These are phyloP conservation scores for Pomatorhinus ruficollis DNA, from an alignment of 2,113 vertebrate genomes.

Conservation along the genomic window DNA sequence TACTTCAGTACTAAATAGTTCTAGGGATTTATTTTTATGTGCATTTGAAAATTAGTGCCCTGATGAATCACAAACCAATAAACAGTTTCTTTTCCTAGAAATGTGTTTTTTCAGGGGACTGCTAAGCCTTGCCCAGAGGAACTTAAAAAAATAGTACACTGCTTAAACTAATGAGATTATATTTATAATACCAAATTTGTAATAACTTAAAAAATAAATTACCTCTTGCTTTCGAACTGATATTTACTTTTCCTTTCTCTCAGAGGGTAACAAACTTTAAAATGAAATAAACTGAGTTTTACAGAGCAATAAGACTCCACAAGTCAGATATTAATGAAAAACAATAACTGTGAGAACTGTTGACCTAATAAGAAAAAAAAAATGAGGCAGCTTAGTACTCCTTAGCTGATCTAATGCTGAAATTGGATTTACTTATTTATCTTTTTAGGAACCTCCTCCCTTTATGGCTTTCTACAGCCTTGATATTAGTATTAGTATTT, in stretches of 20 bases:
- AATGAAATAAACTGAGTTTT: conserved; percentile 24
- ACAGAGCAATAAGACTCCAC: background rate
- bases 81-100: background rate
- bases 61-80: background rate
- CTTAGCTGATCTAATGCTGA: background rate
- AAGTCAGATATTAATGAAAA: conserved; percentile 27
- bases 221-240: background rate
- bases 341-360: background rate
- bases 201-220: conserved; percentile 26
- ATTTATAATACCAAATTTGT: conserved; percentile 5
- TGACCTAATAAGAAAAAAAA: conserved; percentile 4
- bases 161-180: background rate
- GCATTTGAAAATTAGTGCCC: conserved; percentile 16
- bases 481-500: background rate
- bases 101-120: background rate
- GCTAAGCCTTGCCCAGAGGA: background rate
- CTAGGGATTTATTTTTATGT: background rate
- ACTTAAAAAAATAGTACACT: background rate
- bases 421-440: background rate
- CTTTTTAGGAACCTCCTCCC: background rate
- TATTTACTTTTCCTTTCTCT: conserved; percentile 37
- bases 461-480: background rate
- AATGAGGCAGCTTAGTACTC: background rate
- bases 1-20: background rate
- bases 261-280: conserved; percentile 20